Conservation (phyloP, 2,888 invertebrate genomes). For the Sesia bembeciformis region DNA sequence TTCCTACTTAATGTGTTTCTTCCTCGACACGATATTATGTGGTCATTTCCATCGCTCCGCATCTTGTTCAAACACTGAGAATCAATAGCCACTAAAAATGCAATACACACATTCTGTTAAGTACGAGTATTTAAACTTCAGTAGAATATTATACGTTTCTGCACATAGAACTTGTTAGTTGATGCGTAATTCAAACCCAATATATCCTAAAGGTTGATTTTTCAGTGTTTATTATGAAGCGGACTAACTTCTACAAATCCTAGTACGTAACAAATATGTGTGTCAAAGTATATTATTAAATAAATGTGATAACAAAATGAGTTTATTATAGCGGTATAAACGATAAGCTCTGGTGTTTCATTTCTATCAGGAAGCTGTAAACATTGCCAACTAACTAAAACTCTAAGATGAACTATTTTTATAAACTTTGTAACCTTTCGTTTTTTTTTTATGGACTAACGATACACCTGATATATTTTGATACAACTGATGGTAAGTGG, state of each 20-base stretch:
- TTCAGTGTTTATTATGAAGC: constrained; percentile 38
- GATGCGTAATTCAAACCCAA: not conserved
- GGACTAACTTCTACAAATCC: constrained; percentile 45
- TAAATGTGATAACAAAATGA: constrained; percentile 73
- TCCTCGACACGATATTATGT: not conserved
- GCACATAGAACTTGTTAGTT: too few species aligned
- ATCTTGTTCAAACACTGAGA: not conserved
- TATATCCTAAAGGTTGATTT: not conserved
- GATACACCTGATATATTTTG: too few species aligned
- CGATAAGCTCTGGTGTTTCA: constrained; percentile 16
- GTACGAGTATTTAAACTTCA: too few species aligned
- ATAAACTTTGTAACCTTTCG: too few species aligned
- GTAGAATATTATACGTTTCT: too few species aligned
- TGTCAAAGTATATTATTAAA: constrained; percentile 73
- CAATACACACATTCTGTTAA: not conserved
- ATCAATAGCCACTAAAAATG: not conserved
- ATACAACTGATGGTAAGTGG: too few species aligned
- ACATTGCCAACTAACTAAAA: too few species aligned
- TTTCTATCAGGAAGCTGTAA: constrained; percentile 4
- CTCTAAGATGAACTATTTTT: too few species aligned
- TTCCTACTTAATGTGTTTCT: constrained; percentile 29
- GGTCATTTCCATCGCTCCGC: not conserved
- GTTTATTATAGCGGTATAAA: constrained; percentile 72
- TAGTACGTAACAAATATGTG: constrained; percentile 66
- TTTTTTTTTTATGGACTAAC: too few species aligned